Conservation (phyloP, 1,140 invertebrate genomes). For the Pollicipes pollicipes region DNA sequence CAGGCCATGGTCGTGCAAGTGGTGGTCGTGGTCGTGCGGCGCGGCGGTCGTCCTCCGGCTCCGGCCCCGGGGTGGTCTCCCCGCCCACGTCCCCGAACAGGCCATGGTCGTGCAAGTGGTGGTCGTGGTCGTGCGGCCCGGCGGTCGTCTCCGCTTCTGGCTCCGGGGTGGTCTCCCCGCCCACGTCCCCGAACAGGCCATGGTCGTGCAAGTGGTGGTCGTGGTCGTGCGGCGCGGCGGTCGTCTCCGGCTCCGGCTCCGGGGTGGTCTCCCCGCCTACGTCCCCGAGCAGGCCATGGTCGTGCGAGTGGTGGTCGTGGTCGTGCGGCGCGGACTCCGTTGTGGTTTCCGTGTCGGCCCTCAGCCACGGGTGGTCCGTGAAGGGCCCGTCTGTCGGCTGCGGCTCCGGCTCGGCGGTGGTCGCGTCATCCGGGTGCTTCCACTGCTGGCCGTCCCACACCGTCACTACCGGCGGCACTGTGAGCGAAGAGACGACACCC, state of each 20-base stretch:
- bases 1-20: background rate
- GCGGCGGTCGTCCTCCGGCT: background rate
- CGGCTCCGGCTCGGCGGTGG: background rate
- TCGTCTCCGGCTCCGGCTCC: background rate
- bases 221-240: too few relatives aligned
- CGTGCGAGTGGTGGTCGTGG: too few relatives aligned
- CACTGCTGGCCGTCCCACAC: background rate
- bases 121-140: too few relatives aligned
- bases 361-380: too few relatives aligned
- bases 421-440: background rate
- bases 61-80: background rate
- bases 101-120: too few relatives aligned
- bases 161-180: background rate
- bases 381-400: background rate
- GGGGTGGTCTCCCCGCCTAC: background rate
- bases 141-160: too few relatives aligned
- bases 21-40: background rate
- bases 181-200: too few relatives aligned
- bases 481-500: too few relatives aligned
- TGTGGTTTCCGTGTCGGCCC: background rate
- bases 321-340: background rate
- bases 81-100: too few relatives aligned
- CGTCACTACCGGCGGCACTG: too few relatives aligned
- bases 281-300: too few relatives aligned
- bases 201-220: too few relatives aligned